Conservation (phyloP, 1,140 invertebrate species). For the Cataglyphis hispanica region DNA sequence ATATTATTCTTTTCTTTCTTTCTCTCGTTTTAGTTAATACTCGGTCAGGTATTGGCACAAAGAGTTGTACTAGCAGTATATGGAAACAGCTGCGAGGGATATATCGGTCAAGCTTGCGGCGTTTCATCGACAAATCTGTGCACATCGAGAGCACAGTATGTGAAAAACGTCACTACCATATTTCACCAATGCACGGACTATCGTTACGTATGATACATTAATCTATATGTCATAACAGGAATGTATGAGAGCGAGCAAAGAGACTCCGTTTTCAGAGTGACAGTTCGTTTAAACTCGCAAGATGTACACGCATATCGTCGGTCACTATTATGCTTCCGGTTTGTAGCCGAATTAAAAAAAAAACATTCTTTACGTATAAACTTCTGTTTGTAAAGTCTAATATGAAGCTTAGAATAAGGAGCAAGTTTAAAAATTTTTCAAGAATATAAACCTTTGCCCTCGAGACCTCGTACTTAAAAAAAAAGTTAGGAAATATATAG, state of each 20-base stretch:
- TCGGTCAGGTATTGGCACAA: constrained; percentile 84
- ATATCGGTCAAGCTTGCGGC: constrained; percentile 42
- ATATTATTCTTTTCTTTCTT: constrained; percentile 63
- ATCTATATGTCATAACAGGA: constrained; percentile 79
- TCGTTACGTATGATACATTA: constrained; percentile 79
- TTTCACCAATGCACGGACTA: constrained; percentile 51
- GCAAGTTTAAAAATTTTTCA: constrained; percentile 49
- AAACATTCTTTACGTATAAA: constrained; percentile 10
- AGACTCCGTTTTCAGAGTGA: constrained; percentile 24
- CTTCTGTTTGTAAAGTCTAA: constrained; percentile 11
- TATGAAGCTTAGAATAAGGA: constrained; percentile 24
- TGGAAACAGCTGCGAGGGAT: constrained; percentile 75
- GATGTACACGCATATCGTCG: background rate
- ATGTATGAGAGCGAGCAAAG: constrained; percentile 76
- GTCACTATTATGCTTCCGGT: constrained; percentile 34
- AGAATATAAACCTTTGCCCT: background rate
- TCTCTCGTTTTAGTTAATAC: constrained; percentile 81
- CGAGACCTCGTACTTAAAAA: constrained; percentile 26
- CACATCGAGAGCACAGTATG: background rate
- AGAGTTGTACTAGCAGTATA: constrained; percentile 83
- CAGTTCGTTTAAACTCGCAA: constrained; percentile 27
- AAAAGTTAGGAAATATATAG: constrained; percentile 44
- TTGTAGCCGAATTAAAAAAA: constrained; percentile 39
- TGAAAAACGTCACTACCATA: constrained; percentile 33
- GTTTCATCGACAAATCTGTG: constrained; percentile 14